Evolutionary conservation across 2,888 invertebrate genomes (phyloP), one percentile per base, ranked within the genome.

Genomic region (Drosophila dives): DNA sequence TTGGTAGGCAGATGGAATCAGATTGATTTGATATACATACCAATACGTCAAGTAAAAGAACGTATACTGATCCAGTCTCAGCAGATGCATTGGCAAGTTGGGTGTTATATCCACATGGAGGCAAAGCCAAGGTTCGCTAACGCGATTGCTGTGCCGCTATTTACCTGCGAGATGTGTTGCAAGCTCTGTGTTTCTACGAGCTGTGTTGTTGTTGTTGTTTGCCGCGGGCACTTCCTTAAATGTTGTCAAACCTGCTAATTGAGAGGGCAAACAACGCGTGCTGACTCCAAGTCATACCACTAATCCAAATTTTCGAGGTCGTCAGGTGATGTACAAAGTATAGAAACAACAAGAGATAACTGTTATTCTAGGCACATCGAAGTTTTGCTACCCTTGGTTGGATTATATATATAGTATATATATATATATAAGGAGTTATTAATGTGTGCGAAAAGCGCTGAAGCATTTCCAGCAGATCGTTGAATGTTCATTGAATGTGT

Each of bases 231-330:
- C 76, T 88, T 90, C 78, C 89, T 81, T 69, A 56, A 76, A 60
- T 66, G 68, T 68, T 75, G 70, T 63, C 62, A 70, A 72, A 70
- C 42, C 58, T 56, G 90, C 84, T 86, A 86, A 86, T 74, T 90
- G 89, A 60, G 38, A 29, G 48, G 7, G 20, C 69, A 86, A 90
- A 86, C 71, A 90, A 90, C 86, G 86, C 86, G 86, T 90, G 85
- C 86, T 88, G 42, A 72, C 62, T 42, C 26, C 6, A 56, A 56
- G 64, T 75, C 69, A 68, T 64, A 66, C 72, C 72, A 69, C 77
- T 68, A 69, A 77, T 71, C 77, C 75, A 72, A 75, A 80, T 83
- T 66, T 55, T n/a, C 33, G 40, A 68, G 55, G 51, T 59, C 56
- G 29, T 23, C n/a, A 23, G 5, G 50, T 23, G 29, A 10, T 11